Evolutionary conservation across 2,113 vertebrate genomes (phyloP).

Genomic region (Cryptotis parvus): DNA sequence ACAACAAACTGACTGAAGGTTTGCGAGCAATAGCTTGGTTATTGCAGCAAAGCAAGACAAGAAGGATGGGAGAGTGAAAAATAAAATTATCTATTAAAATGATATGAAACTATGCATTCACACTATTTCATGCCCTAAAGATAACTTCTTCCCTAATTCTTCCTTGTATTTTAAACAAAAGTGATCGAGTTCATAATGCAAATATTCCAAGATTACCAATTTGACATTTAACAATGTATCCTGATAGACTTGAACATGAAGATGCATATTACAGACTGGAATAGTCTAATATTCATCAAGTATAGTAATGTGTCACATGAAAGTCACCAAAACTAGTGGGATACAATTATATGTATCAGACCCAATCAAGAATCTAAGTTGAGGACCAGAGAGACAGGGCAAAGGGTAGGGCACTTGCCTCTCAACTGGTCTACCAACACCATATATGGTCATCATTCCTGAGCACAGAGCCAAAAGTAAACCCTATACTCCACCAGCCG

Average conservation of each 20-base stretch:
- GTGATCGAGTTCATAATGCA: neutral
- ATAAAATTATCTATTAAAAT: neutral
- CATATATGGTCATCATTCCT: neutral
- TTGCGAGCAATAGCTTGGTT: too few relatives aligned
- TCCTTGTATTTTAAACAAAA: neutral
- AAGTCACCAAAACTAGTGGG: neutral
- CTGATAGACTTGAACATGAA: neutral
- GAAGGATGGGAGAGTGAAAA: too few relatives aligned
- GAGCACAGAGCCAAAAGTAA: too few relatives aligned
- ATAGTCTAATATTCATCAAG: neutral
- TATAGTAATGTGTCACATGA: neutral
- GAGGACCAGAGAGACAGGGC: too few relatives aligned
- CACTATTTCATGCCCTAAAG: neutral
- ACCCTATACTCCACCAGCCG: too few relatives aligned
- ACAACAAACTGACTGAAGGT: too few relatives aligned
- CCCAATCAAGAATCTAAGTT: neutral
- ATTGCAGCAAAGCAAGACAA: too few relatives aligned
- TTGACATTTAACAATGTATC: constrained; percentile 12
- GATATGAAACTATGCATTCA: neutral
- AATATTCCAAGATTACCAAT: neutral
- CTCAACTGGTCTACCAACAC: neutral
- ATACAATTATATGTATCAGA: neutral
- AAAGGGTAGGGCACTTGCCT: too few relatives aligned
- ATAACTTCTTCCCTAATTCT: constrained; percentile 2
- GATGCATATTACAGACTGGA: neutral